Base-by-base conservation (phyloP, 2,113 vertebrate genomes). In the Pangasianodon gigas region DNA sequence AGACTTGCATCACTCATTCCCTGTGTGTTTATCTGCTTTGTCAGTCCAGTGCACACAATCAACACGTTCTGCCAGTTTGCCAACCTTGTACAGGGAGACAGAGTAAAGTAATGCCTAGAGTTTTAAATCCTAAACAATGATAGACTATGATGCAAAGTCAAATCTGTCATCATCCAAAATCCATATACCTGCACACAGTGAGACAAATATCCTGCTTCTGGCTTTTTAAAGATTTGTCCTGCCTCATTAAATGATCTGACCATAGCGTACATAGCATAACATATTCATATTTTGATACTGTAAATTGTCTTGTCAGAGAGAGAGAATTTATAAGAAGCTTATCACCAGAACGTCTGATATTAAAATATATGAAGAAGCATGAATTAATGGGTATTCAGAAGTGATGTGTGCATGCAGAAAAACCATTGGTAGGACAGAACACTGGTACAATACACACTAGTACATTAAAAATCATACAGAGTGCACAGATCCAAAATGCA, bases 1-100 rank as follows among this genome's bases (percentile, higher is more conserved):
- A 37, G 44, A 26, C 51, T 87, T 87, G 77, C 62, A 52, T 67
- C 88, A 89, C 7, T 74, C 21, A 1, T 67, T 85, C 67, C 58
- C 46, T 84, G 4, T 41, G 51, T 3, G 52, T 13, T 21, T 24
- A 8, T 6, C 32, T 80, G 80, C 14, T 54, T 24, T 21, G 19
- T 58, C 19, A 58, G 14, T 88, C 81, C 82, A 41, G 41, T 44
- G 51, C 74, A 81, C 71, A 86, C 79, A 51, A 26, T 56, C 60
- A 80, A 62, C 87, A 62, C 13, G 83, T 41, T 29, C 13, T 62
- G 19, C 41, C n/a, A 51, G 69, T 89, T 41, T 85, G 41, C 11
- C 41, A 46, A 1, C 48, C 6, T 60, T 85, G 84, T 51, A 7
- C 16, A 19, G 16, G 7, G 1, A 21, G n/a, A 21, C 44, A 51